phyloP scores from a whole-genome alignment of 2,113 vertebrate genomes.

The Sinocyclocheilus maitianheensis region DNA sequence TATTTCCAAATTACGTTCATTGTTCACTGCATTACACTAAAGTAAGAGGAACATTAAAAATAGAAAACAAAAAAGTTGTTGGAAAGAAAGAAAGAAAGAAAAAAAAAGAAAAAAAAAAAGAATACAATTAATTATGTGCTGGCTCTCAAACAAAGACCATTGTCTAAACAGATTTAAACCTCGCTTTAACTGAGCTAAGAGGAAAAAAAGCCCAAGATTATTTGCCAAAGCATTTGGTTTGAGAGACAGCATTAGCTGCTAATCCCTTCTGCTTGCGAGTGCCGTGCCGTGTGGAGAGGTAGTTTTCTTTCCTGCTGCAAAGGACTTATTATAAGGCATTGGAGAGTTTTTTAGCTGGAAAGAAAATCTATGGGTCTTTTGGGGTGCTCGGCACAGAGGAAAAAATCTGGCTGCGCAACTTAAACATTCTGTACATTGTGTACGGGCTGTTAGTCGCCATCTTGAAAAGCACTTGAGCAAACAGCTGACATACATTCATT shows the following conservation, averaged over 20 bases:
- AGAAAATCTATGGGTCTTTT: conserved; percentile 3
- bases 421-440: conserved; percentile 1
- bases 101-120: neutral
- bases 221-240: conserved; percentile 16
- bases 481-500: conserved; percentile 24
- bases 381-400: neutral
- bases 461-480: conserved; percentile 27
- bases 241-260: neutral
- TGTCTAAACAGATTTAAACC: conserved; percentile 24
- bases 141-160: conserved; percentile 42
- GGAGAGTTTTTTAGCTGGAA: conserved; percentile 6
- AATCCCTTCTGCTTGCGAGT: neutral
- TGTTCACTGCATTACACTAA: conserved; percentile 21
- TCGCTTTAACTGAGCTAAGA: neutral
- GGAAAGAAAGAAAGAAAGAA: neutral
- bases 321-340: conserved; percentile 30
- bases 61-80: neutral
- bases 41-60: neutral
- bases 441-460: neutral
- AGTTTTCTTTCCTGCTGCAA: conserved; percentile 28
- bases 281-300: conserved; percentile 14
- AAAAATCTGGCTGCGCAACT: neutral
- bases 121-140: conserved; percentile 16
- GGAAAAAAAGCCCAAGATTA: neutral
- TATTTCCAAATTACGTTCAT: conserved; percentile 10